Evolutionary conservation across 2,113 vertebrate genomes (phyloP).

Genomic region (Dendrocopos noguchii): DNA sequence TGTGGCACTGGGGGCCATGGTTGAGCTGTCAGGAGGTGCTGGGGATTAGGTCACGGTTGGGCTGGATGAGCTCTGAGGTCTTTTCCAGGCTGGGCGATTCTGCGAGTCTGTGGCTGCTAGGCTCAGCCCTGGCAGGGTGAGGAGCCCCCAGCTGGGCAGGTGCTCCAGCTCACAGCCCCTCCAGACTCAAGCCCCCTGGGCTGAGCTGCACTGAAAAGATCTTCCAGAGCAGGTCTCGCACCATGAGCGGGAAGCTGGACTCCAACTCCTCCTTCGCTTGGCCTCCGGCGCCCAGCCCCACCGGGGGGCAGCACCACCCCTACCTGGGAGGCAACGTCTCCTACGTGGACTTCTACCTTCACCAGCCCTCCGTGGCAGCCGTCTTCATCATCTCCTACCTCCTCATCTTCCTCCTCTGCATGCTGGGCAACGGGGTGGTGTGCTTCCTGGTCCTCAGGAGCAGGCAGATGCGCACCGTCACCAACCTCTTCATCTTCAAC

Average conservation of each 20-base stretch:
- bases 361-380: conserved; percentile 83
- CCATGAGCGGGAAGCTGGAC: conserved; percentile 70
- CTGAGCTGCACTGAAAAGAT: neutral
- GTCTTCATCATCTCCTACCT: conserved; percentile 91
- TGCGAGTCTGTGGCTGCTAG: too few relatives aligned
- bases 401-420: conserved; percentile 93
- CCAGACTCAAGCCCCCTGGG: too few relatives aligned
- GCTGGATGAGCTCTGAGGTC: too few relatives aligned
- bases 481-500: conserved; percentile 94
- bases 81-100: too few relatives aligned
- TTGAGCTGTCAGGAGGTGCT: too few relatives aligned
- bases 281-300: neutral
- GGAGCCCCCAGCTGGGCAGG: too few relatives aligned
- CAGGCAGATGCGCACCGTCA: conserved; percentile 90
- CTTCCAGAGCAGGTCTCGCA: conserved; percentile 60
- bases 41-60: too few relatives aligned
- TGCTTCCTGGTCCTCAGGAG: conserved; percentile 87
- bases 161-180: too few relatives aligned
- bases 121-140: too few relatives aligned
- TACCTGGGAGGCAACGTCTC: conserved; percentile 78
- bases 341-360: conserved; percentile 91
- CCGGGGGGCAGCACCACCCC: neutral
- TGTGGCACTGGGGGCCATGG: too few relatives aligned
- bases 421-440: conserved; percentile 89
- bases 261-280: conserved; percentile 66